These are phyloP conservation scores for Serrognathus titanus DNA, from an alignment of 2,888 invertebrate species.

Conservation along the genomic window DNA sequence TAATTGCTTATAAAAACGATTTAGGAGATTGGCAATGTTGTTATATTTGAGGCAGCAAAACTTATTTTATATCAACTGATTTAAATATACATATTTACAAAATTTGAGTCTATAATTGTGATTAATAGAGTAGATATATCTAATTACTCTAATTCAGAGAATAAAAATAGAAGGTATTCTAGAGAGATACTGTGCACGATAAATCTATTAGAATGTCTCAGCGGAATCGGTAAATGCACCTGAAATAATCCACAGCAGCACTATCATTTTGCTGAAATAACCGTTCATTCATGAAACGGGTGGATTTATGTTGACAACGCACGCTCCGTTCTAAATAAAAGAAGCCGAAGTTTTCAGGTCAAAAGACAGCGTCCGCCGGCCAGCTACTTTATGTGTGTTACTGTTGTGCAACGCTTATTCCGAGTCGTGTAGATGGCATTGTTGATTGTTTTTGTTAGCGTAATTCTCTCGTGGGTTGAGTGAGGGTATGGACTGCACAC, in stretches of 20 bases:
- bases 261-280: constrained; percentile 7
- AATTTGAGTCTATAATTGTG: too few species aligned
- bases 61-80: too few species aligned
- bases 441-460: constrained; percentile 1
- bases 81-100: too few species aligned
- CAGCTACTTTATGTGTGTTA: not conserved
- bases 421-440: constrained; percentile 1
- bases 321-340: constrained; percentile 7
- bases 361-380: not conserved
- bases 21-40: too few species aligned
- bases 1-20: too few species aligned
- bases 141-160: too few species aligned
- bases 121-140: too few species aligned
- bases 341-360: constrained; percentile 4
- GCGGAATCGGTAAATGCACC: constrained; percentile 9
- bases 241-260: constrained; percentile 6
- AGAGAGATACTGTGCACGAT: constrained; percentile 1
- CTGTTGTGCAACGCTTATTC: not conserved
- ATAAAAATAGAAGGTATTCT: too few species aligned
- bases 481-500: not conserved
- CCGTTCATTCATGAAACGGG: constrained; percentile 6
- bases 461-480: not conserved
- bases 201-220: constrained; percentile 6
- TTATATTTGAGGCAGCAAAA: too few species aligned
- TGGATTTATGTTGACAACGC: constrained; percentile 1